Evolutionary conservation across 37 sponge, comb jelly and placozoan genomes (phyloP).

Genomic region (Ianthella basta): DNA sequence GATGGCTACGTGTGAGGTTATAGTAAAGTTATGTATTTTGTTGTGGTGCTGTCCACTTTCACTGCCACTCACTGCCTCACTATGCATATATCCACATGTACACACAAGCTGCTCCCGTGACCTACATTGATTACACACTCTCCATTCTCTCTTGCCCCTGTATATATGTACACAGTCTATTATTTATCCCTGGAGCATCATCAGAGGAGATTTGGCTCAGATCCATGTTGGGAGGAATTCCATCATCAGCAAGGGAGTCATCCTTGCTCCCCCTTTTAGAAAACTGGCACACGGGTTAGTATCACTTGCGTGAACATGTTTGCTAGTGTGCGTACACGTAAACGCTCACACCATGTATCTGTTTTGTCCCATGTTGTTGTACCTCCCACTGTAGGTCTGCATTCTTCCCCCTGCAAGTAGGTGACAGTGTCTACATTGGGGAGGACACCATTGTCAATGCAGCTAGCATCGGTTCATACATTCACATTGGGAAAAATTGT

Average conservation of each 20-base stretch:
- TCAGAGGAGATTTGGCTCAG: slow-evolving; percentile 96
- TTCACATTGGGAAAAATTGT: slow-evolving; percentile 93
- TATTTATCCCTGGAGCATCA: slow-evolving; percentile 85
- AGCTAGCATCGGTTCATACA: slow-evolving; percentile 84
- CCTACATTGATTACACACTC: no score
- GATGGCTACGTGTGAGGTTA: no score
- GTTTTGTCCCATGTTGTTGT: neutral
- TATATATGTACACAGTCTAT: slow-evolving; percentile 86
- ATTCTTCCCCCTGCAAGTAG: slow-evolving; percentile 97
- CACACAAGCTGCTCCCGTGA: no score
- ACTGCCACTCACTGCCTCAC: no score
- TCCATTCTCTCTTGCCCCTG: no score
- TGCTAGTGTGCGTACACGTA: no score
- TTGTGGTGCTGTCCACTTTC: no score
- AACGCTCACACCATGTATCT: neutral
- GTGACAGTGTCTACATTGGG: slow-evolving; percentile 93
- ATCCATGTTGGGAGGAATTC: slow-evolving; percentile 92
- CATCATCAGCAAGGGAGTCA: slow-evolving; percentile 67
- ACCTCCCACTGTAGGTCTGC: slow-evolving; percentile 64
- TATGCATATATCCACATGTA: no score
- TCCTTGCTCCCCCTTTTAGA: slow-evolving; percentile 95
- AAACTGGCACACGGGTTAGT: slow-evolving; percentile 87
- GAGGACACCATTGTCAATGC: slow-evolving; percentile 91
- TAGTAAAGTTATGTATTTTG: no score
- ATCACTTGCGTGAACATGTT: neutral